phyloP scores from a whole-genome alignment of 2,888 invertebrate species.

The Pomacea canaliculata region DNA sequence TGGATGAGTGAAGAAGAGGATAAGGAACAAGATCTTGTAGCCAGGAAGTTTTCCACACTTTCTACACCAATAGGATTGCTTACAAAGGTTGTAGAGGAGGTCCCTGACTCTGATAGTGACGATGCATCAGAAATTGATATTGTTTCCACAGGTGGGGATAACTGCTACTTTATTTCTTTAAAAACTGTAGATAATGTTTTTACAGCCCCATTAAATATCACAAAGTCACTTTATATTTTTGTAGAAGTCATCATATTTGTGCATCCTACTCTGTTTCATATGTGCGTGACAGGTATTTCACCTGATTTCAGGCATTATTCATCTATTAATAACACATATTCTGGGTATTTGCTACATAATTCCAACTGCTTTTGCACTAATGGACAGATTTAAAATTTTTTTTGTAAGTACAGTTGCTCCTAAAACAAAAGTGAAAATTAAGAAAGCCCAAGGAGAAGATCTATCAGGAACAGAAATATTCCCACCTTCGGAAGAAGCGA shows the following conservation, averaged over 20 bases:
- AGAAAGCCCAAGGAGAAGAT: conserved; percentile 18
- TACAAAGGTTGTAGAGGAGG: neutral
- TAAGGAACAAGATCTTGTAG: neutral
- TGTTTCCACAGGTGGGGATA: neutral
- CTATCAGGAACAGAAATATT: conserved; percentile 10
- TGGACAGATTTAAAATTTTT: neutral
- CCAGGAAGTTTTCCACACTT: neutral
- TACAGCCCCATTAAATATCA: too few species aligned
- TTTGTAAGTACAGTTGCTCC: neutral
- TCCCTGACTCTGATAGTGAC: neutral
- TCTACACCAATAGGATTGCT: neutral
- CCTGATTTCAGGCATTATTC: too few species aligned
- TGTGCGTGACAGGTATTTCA: too few species aligned
- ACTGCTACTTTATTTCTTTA: neutral
- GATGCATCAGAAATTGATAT: neutral
- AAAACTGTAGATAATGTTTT: too few species aligned
- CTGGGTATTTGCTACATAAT: too few species aligned
- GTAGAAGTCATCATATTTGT: too few species aligned
- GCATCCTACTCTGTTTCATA: too few species aligned
- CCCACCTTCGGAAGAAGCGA: neutral
- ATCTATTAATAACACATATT: too few species aligned
- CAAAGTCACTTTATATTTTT: too few species aligned
- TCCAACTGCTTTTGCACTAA: too few species aligned
- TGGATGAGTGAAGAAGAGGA: neutral
- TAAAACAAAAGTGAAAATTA: conserved; percentile 6